Base-by-base conservation (phyloP, 2,797 vertebrate species). In the Gobio occitaniae region DNA sequence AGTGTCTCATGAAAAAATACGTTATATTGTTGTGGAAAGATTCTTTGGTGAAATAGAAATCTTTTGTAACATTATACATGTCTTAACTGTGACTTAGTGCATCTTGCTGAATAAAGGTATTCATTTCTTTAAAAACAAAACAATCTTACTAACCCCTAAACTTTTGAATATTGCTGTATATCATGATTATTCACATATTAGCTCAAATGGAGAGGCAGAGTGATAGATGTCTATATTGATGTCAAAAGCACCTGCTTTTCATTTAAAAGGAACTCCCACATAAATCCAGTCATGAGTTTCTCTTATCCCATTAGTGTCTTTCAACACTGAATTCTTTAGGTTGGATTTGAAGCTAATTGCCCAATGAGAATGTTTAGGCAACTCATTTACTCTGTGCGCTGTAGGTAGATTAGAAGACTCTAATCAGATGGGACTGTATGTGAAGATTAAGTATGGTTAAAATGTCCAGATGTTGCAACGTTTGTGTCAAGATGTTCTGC, bases 231-330 rank as follows among this genome's bases (percentile, higher is more conserved):
- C 32, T 75, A 12, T 21, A 54, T 19, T 36, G 13, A 29, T 63
- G n/a, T 78, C 56, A 54, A 78, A 78, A 47, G 56, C 76, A 47
- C 38, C 76, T 63, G 76, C 29, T 78, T 61, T 78, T 78, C 21
- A 78, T 79, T 79, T 65, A 79, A 36, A 52, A 47, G 47, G 38
- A 16, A 21, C 47, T 25, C 8, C 29, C 48, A 25, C 78, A 69
- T 69, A 7, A 69, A 76, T 75, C 48, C 52, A 68, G 44, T 83
- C 61, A 76, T 9, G 25, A 2, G 16, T 12, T 66, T 63, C 59
- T 77, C 61, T 77, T 66, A 77, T 83, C 19, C 47, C 61, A 76
- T 65, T 76, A 83, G 59, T 66, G 70, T 83, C 71, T 83, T 80
- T 80, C 78, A 80, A 25, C 44, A 52, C 25, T 61, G 25, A 48